Evolutionary conservation across 2,888 invertebrate species (phyloP).

Genomic region (Pinctada fucata): DNA sequence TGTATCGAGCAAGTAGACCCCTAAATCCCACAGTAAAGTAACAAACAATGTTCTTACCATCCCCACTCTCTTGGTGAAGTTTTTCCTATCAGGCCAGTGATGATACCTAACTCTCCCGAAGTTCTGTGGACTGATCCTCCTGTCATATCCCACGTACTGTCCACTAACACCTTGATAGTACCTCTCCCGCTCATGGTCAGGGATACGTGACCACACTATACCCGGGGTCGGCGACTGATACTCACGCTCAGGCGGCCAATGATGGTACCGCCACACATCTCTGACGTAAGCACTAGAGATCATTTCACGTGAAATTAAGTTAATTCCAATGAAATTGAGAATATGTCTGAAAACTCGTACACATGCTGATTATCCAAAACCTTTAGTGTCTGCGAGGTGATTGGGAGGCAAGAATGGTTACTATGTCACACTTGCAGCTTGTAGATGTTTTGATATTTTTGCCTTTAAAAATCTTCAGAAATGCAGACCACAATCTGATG

Average conservation of each 20-base stretch:
- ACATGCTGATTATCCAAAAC: no score
- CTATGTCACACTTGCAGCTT: no score
- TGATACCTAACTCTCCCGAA: slow-evolving; percentile 34
- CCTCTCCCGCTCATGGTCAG: background rate
- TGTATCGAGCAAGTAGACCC: no score
- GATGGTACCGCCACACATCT: slow-evolving; percentile 37
- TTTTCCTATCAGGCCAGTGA: slow-evolving; percentile 31
- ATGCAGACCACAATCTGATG: no score
- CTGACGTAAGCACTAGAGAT: slow-evolving; percentile 20
- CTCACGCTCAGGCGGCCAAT: slow-evolving; percentile 30
- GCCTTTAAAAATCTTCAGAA: no score
- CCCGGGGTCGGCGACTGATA: background rate
- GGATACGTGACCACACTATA: slow-evolving; percentile 3
- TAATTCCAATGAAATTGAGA: no score
- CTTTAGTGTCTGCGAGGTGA: no score
- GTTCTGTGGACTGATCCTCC: slow-evolving; percentile 28
- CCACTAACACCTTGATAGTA: slow-evolving; percentile 19
- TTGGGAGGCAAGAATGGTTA: no score
- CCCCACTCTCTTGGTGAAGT: slow-evolving; percentile 10
- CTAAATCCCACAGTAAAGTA: no score
- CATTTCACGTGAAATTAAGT: no score
- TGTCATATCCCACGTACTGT: slow-evolving; percentile 30
- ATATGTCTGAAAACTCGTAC: no score
- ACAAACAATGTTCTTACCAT: background rate
- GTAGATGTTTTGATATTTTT: no score